Percentiles rank a stretch among this genome's conserved stretches.
phyloP scores from a whole-genome alignment of 2,797 vertebrate genomes.

The Schizothorax lantsangensis region DNA sequence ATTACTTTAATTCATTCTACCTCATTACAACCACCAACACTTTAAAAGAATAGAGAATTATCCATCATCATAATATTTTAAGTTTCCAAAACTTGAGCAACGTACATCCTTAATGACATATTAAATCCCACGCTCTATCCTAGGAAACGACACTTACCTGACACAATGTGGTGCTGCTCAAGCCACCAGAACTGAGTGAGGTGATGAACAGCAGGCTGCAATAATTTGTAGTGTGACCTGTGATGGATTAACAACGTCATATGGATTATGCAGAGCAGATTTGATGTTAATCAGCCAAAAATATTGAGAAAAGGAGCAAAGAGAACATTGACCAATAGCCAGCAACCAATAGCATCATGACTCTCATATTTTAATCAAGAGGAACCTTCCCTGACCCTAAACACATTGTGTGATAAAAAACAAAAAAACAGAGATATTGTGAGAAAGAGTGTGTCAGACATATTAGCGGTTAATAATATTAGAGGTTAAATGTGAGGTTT shows the following conservation, averaged over 20 bases:
- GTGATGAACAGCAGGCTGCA: slow-evolving; percentile 60
- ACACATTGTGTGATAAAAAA: slow-evolving; percentile 24
- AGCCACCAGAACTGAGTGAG: slow-evolving; percentile 65
- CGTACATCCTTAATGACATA: too few relatives aligned
- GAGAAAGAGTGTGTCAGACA: neutral
- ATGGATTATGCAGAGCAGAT: slow-evolving; percentile 82
- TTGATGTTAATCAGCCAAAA: slow-evolving; percentile 80
- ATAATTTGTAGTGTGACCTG: slow-evolving; percentile 82
- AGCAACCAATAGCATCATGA: slow-evolving; percentile 15
- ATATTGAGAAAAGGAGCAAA: slow-evolving; percentile 58
- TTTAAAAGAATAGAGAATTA: neutral
- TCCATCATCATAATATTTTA: neutral
- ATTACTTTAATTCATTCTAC: neutral
- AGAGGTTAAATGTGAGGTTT: slow-evolving; percentile 3
- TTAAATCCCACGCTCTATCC: neutral
- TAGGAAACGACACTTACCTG: slow-evolving; percentile 67
- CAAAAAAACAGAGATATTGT: neutral
- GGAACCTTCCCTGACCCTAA: slow-evolving; percentile 61
- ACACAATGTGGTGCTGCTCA: slow-evolving; percentile 51
- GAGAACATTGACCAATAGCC: slow-evolving; percentile 45
- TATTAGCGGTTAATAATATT: neutral
- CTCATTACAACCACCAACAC: neutral
- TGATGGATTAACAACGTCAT: slow-evolving; percentile 89
- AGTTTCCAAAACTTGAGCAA: neutral
- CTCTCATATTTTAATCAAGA: slow-evolving; percentile 27